Evolutionary conservation across 2,888 invertebrate genomes (phyloP).

Genomic region (Digitonthophagus gazella): DNA sequence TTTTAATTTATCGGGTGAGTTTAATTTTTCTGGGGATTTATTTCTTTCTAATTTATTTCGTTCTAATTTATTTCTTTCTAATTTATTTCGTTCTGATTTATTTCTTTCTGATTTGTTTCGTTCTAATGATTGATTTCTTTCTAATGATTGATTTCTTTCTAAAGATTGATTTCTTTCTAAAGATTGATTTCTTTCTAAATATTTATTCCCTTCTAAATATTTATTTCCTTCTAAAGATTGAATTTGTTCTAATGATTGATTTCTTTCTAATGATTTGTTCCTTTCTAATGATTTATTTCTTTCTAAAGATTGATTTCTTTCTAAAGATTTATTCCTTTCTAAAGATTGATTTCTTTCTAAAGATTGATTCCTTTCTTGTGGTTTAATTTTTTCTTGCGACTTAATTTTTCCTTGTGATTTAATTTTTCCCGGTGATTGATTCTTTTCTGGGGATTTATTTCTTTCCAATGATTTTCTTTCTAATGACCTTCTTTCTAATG

Average conservation of each 20-base stretch:
- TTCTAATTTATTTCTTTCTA: too few species aligned
- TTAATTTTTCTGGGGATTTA: constrained; percentile 22
- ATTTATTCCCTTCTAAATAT: too few species aligned
- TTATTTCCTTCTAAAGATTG: too few species aligned
- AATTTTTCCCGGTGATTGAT: constrained; percentile 14
- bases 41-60: too few species aligned
- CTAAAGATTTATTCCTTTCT: too few species aligned
- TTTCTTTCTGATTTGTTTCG: constrained; percentile 17
- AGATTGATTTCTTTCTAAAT: too few species aligned
- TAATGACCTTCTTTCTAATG: not conserved
- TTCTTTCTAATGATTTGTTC: too few species aligned
- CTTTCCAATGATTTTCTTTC: constrained; percentile 4
- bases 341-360: too few species aligned
- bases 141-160: constrained; percentile 1
- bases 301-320: too few species aligned
- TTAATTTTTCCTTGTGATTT: too few species aligned
- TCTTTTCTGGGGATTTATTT: constrained; percentile 19
- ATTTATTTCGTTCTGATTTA: constrained; percentile 27
- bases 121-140: constrained; percentile 16
- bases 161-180: not conserved
- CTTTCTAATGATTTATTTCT: too few species aligned
- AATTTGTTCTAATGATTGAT: too few species aligned
- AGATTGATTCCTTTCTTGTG: constrained; percentile 21
- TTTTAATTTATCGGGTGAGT: constrained; percentile 17
- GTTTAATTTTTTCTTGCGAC: constrained; percentile 37